These are phyloP conservation scores for Alcedo atthis DNA, from an alignment of 2,797 vertebrate genomes.

Conservation along the genomic window DNA sequence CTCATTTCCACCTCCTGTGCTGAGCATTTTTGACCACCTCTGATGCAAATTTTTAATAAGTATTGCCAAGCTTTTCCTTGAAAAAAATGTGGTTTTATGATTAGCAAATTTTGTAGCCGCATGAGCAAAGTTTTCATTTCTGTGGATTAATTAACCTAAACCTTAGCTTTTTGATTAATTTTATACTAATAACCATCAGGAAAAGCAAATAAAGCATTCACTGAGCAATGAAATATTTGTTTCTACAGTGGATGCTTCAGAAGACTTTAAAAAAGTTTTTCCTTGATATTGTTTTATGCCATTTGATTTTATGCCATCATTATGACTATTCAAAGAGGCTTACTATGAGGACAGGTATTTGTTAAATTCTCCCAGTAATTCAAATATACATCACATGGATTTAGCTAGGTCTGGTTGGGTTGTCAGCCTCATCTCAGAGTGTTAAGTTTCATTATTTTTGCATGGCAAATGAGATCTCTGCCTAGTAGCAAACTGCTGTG, in stretches of 20 bases:
- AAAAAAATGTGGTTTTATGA: not conserved
- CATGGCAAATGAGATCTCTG: not conserved
- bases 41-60: not conserved
- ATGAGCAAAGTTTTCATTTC: not conserved
- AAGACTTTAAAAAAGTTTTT: not conserved
- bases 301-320: not conserved
- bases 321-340: not conserved
- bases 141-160: not conserved
- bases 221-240: not conserved
- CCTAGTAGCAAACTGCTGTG: not conserved
- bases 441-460: not conserved
- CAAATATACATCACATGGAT: not conserved
- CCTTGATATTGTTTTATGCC: not conserved
- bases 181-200: not conserved
- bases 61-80: not conserved
- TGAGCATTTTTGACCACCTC: not conserved
- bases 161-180: not conserved
- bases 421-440: not conserved
- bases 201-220: not conserved
- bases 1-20: not conserved
- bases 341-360: not conserved
- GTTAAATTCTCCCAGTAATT: not conserved
- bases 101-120: not conserved
- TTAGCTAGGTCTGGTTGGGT: not conserved
- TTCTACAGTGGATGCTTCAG: not conserved